Conservation (phyloP, 1,140 invertebrate genomes). For the Nylanderia fulva region DNA sequence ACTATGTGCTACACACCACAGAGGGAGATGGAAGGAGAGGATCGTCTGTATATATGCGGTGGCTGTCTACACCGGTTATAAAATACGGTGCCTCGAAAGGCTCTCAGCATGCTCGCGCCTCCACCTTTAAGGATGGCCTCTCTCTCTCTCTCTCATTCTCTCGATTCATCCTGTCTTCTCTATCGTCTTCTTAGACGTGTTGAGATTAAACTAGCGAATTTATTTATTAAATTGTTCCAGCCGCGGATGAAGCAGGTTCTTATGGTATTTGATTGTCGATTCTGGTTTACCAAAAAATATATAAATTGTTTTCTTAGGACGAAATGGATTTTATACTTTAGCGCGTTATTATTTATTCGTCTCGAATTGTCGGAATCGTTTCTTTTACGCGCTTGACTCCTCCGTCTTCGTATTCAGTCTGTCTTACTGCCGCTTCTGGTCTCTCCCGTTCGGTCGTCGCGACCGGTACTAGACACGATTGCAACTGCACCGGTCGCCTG, state of each 20-base stretch:
- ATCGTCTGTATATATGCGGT: constrained; percentile 64
- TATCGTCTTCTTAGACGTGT: constrained; percentile 8
- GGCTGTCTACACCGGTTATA: constrained; percentile 78
- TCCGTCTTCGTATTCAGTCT: background rate
- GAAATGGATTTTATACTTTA: background rate
- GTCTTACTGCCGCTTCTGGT: background rate
- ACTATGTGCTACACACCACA: constrained; percentile 17
- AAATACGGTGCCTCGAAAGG: constrained; percentile 73
- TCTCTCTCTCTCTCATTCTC: background rate
- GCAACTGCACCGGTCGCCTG: background rate
- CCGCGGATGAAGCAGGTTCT: constrained; percentile 20
- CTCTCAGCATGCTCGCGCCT: constrained; percentile 74
- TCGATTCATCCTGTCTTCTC: background rate
- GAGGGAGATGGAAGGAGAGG: constrained; percentile 36
- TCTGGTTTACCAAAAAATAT: constrained; percentile 41
- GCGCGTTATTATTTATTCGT: constrained; percentile 14
- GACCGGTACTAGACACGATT: constrained; percentile 13
- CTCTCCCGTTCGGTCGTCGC: background rate
- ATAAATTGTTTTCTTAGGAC: constrained; percentile 2
- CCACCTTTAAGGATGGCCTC: constrained; percentile 54
- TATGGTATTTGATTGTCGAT: constrained; percentile 33
- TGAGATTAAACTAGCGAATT: constrained; percentile 50
- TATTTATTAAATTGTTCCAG: constrained; percentile 56
- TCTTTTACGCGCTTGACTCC: background rate
- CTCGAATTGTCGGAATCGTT: background rate